Conservation (phyloP, 2,888 invertebrate species). For the Tanaodytes sp. region DNA sequence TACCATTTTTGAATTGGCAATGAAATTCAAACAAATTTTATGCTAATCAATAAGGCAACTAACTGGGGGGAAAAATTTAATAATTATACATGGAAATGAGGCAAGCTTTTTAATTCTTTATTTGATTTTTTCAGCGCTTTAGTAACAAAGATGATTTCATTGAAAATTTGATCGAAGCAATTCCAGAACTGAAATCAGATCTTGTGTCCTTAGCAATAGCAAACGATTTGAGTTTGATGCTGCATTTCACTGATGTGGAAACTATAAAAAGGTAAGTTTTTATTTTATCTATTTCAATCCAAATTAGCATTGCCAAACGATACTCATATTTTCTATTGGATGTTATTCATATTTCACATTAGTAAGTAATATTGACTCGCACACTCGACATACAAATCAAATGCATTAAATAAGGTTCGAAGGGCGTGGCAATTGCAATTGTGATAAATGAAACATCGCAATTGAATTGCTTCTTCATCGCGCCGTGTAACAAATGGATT, state of each 20-base stretch:
- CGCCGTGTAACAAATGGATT: background rate
- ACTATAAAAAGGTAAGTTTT: slow-evolving; percentile 76
- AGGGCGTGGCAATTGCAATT: background rate
- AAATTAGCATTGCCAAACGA: too few species aligned
- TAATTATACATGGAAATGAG: too few species aligned
- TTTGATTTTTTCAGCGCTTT: slow-evolving; percentile 63
- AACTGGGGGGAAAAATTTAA: too few species aligned
- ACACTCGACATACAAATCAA: too few species aligned
- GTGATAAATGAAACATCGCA: background rate
- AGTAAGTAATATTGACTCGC: too few species aligned
- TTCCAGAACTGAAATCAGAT: slow-evolving; percentile 81
- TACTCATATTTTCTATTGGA: too few species aligned
- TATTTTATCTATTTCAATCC: too few species aligned
- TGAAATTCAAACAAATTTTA: background rate
- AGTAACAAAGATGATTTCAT: slow-evolving; percentile 74
- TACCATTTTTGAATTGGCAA: background rate
- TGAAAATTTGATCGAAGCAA: slow-evolving; percentile 81
- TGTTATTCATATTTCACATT: too few species aligned
- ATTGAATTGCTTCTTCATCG: background rate
- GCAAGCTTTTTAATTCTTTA: too few species aligned
- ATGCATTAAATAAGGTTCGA: background rate
- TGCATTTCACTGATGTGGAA: slow-evolving; percentile 80
- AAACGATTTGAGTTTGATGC: slow-evolving; percentile 84
- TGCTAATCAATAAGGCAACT: too few species aligned
- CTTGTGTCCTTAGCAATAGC: slow-evolving; percentile 83